These are phyloP conservation scores for Drosophila melanogaster DNA, from an alignment of 1,140 invertebrate species.

Conservation along the genomic window Release_6_plus_ISO1_MT NT_033777.3:25637001-25637500, in stretches of 20 bases:
- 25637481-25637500: conserved; percentile 46
- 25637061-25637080: conserved; percentile 15
- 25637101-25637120: conserved; percentile 35
- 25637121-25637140: too few species aligned
- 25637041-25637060: conserved; percentile 8
- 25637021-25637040: conserved; percentile 57
- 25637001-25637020: conserved; percentile 46
- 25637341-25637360: background rate
- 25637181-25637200: background rate
- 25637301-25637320: too few species aligned
- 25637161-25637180: too few species aligned
- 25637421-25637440: conserved; percentile 1
- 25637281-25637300: too few species aligned
- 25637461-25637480: conserved; percentile 48
- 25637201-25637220: background rate
- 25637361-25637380: background rate
- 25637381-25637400: conserved; percentile 2
- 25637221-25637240: too few species aligned
- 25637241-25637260: too few species aligned
- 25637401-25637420: conserved; percentile 12
- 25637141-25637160: too few species aligned
- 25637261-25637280: too few species aligned
- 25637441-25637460: conserved; percentile 1
- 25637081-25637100: conserved; percentile 68
- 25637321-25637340: too few species aligned